Conservation (phyloP, 2,888 invertebrate species). For the Drepana falcataria region DNA sequence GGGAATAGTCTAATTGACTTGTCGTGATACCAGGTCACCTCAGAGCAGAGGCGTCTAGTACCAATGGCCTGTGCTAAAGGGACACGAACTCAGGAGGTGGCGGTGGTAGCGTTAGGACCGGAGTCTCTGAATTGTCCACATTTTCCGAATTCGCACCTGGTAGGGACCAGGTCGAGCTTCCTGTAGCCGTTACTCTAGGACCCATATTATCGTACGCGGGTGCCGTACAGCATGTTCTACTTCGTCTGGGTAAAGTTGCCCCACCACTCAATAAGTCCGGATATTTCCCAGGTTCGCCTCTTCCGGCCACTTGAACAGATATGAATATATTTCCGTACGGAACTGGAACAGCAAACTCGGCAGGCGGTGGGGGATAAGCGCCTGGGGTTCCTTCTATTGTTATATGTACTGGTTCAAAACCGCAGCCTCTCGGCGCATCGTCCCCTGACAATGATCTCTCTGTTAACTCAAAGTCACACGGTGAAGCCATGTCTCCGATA, state of each 20-base stretch:
- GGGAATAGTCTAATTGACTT: conserved; percentile 74
- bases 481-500: conserved; percentile 82
- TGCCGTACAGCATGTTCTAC: conserved; percentile 68
- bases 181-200: conserved; percentile 91
- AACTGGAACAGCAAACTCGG: conserved; percentile 75
- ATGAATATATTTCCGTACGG: conserved; percentile 89
- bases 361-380: conserved; percentile 73
- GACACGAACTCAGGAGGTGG: conserved; percentile 77
- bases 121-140: conserved; percentile 57
- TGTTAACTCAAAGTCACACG: conserved; percentile 72
- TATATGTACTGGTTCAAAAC: conserved; percentile 81
- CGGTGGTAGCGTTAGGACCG: conserved; percentile 72
- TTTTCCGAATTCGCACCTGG: conserved; percentile 78
- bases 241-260: conserved; percentile 71
- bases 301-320: conserved; percentile 86
- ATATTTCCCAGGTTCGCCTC: conserved; percentile 76
- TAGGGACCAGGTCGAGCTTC: conserved; percentile 89
- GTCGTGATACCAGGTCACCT: conserved; percentile 72
- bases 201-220: conserved; percentile 95
- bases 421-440: conserved; percentile 65
- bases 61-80: conserved; percentile 73
- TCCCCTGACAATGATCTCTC: conserved; percentile 59
- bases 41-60: conserved; percentile 65
- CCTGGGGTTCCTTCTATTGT: conserved; percentile 79
- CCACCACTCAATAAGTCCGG: conserved; percentile 84